Base-by-base conservation (phyloP, 2,113 vertebrate species). In the Cheirogaleus medius region DNA sequence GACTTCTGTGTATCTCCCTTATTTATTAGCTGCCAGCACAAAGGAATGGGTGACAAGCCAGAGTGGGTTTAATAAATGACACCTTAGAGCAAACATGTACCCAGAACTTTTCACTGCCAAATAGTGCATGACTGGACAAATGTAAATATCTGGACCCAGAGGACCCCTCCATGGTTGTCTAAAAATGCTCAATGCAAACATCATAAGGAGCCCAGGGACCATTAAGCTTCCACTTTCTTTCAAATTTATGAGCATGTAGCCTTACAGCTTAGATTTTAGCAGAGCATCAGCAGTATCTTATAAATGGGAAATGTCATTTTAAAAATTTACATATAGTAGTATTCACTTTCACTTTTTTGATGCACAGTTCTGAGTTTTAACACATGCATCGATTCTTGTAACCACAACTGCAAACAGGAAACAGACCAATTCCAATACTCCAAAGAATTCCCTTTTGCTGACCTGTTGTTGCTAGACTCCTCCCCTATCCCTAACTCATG, bases 51-150 rank as follows among this genome's bases (percentile, higher is more conserved):
- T 47, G 91, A 76, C 77, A 74, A n/a, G 86, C 54, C 49, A 71
- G 34, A 69, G 34, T 63, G 47, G 27, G 29, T 83, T 94, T 96
- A 96, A 97, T 91, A 96, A 93, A 97, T 68, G 84, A 91, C 66
- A 94, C 78, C 66, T 56, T 42, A 80, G 89, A 94, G 96, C 54
- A 96, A 97, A 89, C 90, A 95, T 17, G 60, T 37, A 44, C 37
- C 34, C 76, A 64, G 66, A 96, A 82, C 54, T 90, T 91, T 87
- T 42, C 78, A 64, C 74, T 93, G 78, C 85, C 94, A 97, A 97
- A 90, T 78, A 93, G 78, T 93, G 93, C 94, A 73, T 94, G 91
- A 95, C 87, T 80, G 92, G 92, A 94, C 86, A 93, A 96, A 96
- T 77, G 91, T 76, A 91, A 90, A 90, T 92, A 85, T 81, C 77